Evolutionary conservation across 1,140 invertebrate genomes (phyloP).

Genomic region (Neoseiulus cucumeris): DNA sequence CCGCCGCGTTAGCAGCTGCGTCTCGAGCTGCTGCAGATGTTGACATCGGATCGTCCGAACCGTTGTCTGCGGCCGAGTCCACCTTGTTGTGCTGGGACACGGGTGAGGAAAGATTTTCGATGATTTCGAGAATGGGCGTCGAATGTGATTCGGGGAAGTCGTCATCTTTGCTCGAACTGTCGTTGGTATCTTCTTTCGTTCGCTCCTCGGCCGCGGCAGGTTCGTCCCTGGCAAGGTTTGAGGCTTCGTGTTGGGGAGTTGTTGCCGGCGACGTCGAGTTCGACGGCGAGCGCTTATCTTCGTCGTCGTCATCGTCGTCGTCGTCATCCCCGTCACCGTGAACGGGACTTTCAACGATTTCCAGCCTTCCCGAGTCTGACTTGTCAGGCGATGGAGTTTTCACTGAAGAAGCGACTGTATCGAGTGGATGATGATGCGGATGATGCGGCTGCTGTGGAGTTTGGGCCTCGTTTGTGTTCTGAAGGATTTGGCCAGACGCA

Average conservation of each 20-base stretch:
- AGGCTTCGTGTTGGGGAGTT: not conserved
- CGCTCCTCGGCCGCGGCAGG: constrained; percentile 10
- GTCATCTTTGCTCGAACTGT: constrained; percentile 3
- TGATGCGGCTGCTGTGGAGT: too few species aligned
- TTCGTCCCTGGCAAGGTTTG: not conserved
- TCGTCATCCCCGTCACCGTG: not conserved
- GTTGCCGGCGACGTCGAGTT: not conserved
- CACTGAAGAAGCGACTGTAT: not conserved
- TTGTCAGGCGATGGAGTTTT: constrained; percentile 4
- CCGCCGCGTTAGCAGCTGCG: not conserved
- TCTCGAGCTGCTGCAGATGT: not conserved
- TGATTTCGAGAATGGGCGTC: constrained; percentile 10
- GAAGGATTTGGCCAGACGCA: too few species aligned
- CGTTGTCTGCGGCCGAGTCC: not conserved
- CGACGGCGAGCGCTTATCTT: not conserved
- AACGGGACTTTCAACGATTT: not conserved
- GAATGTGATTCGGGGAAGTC: constrained; percentile 1
- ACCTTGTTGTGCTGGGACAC: not conserved
- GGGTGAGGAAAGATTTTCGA: constrained; percentile 6
- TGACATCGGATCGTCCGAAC: not conserved
- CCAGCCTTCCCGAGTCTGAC: constrained; percentile 7
- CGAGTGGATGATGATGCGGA: too few species aligned
- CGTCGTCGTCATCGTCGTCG: not conserved
- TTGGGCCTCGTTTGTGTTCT: too few species aligned
- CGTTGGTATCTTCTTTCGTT: not conserved